Evolutionary conservation across 2,113 vertebrate species (phyloP), one percentile per base, ranked within the genome.

Genomic region (Serilophus lunatus): DNA sequence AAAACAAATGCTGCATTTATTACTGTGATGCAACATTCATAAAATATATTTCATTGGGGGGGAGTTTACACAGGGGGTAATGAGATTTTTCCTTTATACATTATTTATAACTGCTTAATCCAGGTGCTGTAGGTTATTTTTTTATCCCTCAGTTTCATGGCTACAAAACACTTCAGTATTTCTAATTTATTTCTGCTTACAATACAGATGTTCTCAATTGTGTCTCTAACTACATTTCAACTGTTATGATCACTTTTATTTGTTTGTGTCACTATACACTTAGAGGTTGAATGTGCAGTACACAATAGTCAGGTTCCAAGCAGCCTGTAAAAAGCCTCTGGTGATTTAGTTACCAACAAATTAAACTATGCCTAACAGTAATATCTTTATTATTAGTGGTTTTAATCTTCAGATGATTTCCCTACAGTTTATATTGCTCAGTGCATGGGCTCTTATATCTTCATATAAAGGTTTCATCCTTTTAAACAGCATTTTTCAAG

Each of bases 161-260:
- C 97, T 96, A 98, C 97, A 97, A 97, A 98, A 97, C 97, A 98
- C 95, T 98, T 97, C 97, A 96, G 97, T 98, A 97, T 98, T 98
- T 98, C 97, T 98, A 98, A 98, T 98, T 98, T 98, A 98, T 98
- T 98, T 98, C 96, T 98, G 97, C 97, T 98, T 98, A 98, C 97
- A 98, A 98, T 98, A 98, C 98, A 98, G 98, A 98, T 98, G 98
- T 98, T 98, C 97, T 98, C 98, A 98, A 97, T 98, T 98, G 98
- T 98, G 96, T 98, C 96, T 97, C 97, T 98, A 98, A 98, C 97
- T 98, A 96, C 97, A 98, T 98, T 98, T 98, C 97, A 97, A 95
- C 96, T 80, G 93, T 97, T 98, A 98, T 96, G 97, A 97, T 98
- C 18, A 4, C 91, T 91, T 98, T 98, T 98, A 97, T 98, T 98